A percentile compares a stretch with the other conserved stretches of the same genome.
These are phyloP conservation scores for Engraulis encrasicolus DNA, from an alignment of 2,113 vertebrate genomes.

Conservation along the genomic window DNA sequence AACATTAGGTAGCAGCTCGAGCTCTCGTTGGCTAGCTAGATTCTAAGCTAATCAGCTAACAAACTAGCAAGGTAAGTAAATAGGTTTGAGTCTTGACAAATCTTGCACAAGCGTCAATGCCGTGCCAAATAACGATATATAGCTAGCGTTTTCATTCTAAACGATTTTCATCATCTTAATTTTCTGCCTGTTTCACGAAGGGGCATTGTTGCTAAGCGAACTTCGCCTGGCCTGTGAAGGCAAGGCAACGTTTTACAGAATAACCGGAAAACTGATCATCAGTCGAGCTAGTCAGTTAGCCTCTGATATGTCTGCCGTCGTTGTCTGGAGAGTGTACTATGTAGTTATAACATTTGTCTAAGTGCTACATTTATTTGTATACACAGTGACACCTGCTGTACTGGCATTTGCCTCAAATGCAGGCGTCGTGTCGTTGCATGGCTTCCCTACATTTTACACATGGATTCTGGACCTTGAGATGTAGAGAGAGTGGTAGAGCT, in stretches of 20 bases:
- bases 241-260: constrained; percentile 17
- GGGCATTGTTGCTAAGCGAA: background rate
- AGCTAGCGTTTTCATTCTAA: background rate
- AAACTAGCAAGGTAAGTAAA: constrained; percentile 1
- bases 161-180: background rate
- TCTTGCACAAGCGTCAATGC: background rate
- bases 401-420: too few species aligned
- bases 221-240: background rate
- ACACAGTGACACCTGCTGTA: too few species aligned
- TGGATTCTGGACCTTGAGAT: too few species aligned
- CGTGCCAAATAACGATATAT: background rate
- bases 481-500: too few species aligned
- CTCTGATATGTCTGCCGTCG: background rate
- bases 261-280: constrained; percentile 1
- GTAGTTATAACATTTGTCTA: background rate
- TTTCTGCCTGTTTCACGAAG: background rate
- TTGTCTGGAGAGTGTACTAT: background rate
- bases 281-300: background rate
- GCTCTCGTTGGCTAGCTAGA: too few species aligned
- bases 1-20: background rate
- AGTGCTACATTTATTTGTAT: too few species aligned
- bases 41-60: constrained; percentile 1
- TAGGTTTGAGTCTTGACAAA: background rate
- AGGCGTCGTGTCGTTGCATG: too few species aligned
- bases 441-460: too few species aligned